phyloP scores from a whole-genome alignment of 2,888 invertebrate genomes.

The Harpalus rubripes region DNA sequence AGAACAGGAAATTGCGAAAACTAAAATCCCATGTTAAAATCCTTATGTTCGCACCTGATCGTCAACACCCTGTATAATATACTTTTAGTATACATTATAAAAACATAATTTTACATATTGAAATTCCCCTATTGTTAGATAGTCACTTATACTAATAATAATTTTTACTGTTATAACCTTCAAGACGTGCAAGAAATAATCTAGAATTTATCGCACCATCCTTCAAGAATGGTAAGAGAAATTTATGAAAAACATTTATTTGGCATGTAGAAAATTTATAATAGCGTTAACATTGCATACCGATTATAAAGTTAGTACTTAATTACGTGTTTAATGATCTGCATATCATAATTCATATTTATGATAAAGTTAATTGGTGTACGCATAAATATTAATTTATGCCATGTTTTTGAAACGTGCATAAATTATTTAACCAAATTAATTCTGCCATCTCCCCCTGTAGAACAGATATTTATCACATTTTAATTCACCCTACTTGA shows the following conservation, averaged over 20 bases:
- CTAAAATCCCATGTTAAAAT: too few species aligned
- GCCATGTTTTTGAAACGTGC: constrained; percentile 40
- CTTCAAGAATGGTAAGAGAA: not conserved
- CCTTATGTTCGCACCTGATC: too few species aligned
- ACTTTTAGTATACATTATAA: too few species aligned
- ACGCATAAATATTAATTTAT: constrained; percentile 45
- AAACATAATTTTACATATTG: too few species aligned
- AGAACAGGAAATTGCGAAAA: too few species aligned
- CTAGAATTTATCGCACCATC: not conserved
- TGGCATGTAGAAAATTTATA: constrained; percentile 36
- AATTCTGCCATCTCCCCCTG: constrained; percentile 21
- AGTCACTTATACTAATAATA: too few species aligned
- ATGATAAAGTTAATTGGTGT: constrained; percentile 47
- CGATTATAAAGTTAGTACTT: constrained; percentile 50
- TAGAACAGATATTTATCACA: constrained; percentile 14
- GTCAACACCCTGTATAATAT: too few species aligned
- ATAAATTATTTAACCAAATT: constrained; percentile 43
- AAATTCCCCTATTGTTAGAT: too few species aligned
- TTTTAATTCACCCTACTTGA: too few species aligned
- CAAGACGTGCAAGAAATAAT: too few species aligned
- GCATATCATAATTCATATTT: constrained; percentile 53
- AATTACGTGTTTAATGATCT: constrained; percentile 48
- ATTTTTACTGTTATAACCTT: too few species aligned
- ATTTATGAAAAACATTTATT: constrained; percentile 40
- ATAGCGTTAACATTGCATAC: constrained; percentile 31